Conservation (phyloP, 2,797 vertebrate genomes). For the Craterocephalus amniculus region DNA sequence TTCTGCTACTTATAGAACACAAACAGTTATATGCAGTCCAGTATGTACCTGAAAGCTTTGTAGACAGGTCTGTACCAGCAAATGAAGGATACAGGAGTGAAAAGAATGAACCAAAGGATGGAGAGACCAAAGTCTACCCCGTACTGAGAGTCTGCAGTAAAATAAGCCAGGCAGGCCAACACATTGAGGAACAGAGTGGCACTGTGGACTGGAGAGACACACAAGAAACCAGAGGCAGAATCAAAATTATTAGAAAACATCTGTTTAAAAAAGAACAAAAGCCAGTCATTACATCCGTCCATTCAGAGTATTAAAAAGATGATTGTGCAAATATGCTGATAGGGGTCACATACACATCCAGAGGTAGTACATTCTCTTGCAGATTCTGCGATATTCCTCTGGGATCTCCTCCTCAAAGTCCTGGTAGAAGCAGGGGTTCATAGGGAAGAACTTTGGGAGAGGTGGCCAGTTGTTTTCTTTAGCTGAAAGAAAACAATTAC, state of each 20-base stretch:
- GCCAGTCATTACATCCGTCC: not conserved
- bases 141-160: constrained; percentile 66
- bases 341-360: constrained; percentile 92
- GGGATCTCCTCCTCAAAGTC: constrained; percentile 97
- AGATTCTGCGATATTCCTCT: constrained; percentile 89
- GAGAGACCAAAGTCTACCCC: constrained; percentile 95
- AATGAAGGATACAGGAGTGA: constrained; percentile 94
- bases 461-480: constrained; percentile 97
- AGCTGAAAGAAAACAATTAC: constrained; percentile 83
- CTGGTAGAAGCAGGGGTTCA: constrained; percentile 98
- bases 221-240: not conserved
- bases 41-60: constrained; percentile 92
- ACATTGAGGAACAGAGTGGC: constrained; percentile 94
- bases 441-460: constrained; percentile 86
- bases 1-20: not conserved
- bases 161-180: constrained; percentile 93
- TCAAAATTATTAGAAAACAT: not conserved
- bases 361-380: constrained; percentile 97
- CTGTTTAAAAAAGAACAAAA: not conserved
- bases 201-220: constrained; percentile 85
- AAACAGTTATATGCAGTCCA: not conserved
- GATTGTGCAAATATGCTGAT: not conserved
- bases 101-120: constrained; percentile 95
- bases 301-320: not conserved
- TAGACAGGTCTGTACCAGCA: constrained; percentile 98